phyloP scores from a whole-genome alignment of 2,113 vertebrate species.

The Istiophorus platypterus region DNA sequence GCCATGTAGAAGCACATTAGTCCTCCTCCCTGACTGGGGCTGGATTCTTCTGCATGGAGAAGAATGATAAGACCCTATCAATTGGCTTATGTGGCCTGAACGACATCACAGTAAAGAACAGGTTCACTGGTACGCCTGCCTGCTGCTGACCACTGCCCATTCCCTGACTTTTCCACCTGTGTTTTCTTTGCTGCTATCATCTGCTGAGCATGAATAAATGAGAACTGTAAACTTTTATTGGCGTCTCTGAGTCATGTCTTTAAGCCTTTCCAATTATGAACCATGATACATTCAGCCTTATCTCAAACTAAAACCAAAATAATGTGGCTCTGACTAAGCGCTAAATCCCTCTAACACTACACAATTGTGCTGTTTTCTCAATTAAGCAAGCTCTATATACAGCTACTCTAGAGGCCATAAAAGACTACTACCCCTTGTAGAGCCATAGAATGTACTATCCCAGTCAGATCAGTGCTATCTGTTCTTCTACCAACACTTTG shows the following conservation, averaged over 20 bases:
- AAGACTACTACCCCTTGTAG: slow-evolving; percentile 39
- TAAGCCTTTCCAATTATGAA: neutral
- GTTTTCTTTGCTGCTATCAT: too few relatives aligned
- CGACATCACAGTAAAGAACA: too few relatives aligned
- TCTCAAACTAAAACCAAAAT: neutral
- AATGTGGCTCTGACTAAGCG: neutral
- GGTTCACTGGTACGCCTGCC: too few relatives aligned
- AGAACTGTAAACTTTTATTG: too few relatives aligned
- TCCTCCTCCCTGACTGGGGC: too few relatives aligned
- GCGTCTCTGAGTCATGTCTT: neutral
- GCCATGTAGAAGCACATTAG: too few relatives aligned
- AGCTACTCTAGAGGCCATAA: slow-evolving; percentile 28
- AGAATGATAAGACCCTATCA: too few relatives aligned
- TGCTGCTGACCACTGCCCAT: too few relatives aligned
- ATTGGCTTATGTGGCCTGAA: too few relatives aligned
- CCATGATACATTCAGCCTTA: neutral
- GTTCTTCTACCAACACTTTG: slow-evolving; percentile 26
- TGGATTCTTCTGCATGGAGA: too few relatives aligned
- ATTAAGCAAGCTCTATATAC: slow-evolving; percentile 47
- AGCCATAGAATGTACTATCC: slow-evolving; percentile 24
- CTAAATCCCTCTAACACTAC: slow-evolving; percentile 22
- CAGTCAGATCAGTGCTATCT: slow-evolving; percentile 3
- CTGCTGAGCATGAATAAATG: too few relatives aligned
- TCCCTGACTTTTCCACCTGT: neutral
- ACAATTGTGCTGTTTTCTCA: slow-evolving; percentile 37